Evolutionary conservation across 2,113 vertebrate species (phyloP).

Genomic region (Cyphomyrus discorhynchus): DNA sequence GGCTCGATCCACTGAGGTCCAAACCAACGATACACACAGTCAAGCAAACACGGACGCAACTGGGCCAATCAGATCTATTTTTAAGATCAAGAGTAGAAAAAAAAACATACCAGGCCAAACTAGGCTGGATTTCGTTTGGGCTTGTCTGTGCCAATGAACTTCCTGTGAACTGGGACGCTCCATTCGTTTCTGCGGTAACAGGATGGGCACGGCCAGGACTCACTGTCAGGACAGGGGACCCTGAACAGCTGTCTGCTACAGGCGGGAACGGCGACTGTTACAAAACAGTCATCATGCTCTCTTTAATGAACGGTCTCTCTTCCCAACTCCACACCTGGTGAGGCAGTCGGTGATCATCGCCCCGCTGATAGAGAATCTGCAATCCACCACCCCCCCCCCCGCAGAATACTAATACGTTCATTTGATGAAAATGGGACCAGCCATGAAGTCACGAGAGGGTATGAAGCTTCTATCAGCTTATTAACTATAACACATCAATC

Average conservation of each 20-base stretch:
- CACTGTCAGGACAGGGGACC: not conserved
- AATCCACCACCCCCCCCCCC: slow-evolving; percentile 44
- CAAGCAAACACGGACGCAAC: slow-evolving; percentile 28
- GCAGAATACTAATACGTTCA: slow-evolving; percentile 61
- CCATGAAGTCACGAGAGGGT: slow-evolving; percentile 49
- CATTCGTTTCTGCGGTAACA: not conserved
- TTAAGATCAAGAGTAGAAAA: slow-evolving; percentile 12
- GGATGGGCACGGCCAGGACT: not conserved
- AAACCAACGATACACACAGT: slow-evolving; percentile 17
- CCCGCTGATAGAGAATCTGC: slow-evolving; percentile 46
- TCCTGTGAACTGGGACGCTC: not conserved
- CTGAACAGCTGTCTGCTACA: not conserved
- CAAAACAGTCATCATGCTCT: not conserved
- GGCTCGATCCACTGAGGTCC: not conserved
- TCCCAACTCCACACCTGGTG: slow-evolving; percentile 34
- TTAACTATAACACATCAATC: slow-evolving; percentile 55
- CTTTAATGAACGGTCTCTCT: slow-evolving; percentile 26
- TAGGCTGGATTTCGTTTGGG: slow-evolving; percentile 2
- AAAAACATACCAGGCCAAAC: slow-evolving; percentile 26
- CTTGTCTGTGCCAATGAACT: slow-evolving; percentile 20
- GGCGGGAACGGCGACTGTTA: not conserved
- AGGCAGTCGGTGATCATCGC: slow-evolving; percentile 44
- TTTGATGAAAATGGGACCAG: slow-evolving; percentile 61
- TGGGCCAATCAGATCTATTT: slow-evolving; percentile 40
- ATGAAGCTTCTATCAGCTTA: slow-evolving; percentile 61